Evolutionary conservation across 23 tunicate genomes (phyloP), one percentile per base, ranked within the genome.

Genomic region (Ciona savignyi): DNA sequence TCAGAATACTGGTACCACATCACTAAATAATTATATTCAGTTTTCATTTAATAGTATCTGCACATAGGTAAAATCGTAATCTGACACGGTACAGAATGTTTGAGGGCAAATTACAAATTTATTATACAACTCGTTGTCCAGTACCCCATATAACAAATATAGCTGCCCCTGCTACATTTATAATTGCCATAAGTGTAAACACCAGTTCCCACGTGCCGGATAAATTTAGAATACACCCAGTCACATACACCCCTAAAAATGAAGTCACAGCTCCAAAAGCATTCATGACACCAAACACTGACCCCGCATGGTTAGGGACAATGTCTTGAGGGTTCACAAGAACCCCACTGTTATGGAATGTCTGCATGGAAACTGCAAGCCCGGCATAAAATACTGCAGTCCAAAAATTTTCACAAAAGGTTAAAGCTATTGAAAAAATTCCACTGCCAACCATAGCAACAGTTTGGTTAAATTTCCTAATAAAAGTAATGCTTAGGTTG

Each of bases 221-320:
- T 0, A 73, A 79, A 66, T 81, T 70, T 23, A 90, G 70, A 23
- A 90, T 83, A 69, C 62, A 78, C 28, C 97, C 97, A n/a, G 90
- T 75, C 25, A 86, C 23, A 70, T 90, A 90, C 25, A 83, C 85
- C 23, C 97, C 97, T 33, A 90, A 9, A 79, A 90, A 90, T 11
- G 90, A 84, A 32, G 85, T 85, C 24, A 90, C 66, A 25, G 85
- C 84, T 0, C 90, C 90, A 74, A 80, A 70, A 15, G 90, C 83
- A 79, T 90, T 90, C 81, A 79, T 83, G 3, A 90, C 68, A 64
- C 97, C 97, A 78, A 90, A 90, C 27, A 90, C 97, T 27, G 97
- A 90, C 20, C 97, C 97, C 25, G 97, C 77, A 70, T 75, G 83
- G 1, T 71, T 68, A 6, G 97, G 97, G 11, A 90, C 89, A 35